Conservation (phyloP, 1,140 invertebrate species). For the Sycobia sp. region DNA sequence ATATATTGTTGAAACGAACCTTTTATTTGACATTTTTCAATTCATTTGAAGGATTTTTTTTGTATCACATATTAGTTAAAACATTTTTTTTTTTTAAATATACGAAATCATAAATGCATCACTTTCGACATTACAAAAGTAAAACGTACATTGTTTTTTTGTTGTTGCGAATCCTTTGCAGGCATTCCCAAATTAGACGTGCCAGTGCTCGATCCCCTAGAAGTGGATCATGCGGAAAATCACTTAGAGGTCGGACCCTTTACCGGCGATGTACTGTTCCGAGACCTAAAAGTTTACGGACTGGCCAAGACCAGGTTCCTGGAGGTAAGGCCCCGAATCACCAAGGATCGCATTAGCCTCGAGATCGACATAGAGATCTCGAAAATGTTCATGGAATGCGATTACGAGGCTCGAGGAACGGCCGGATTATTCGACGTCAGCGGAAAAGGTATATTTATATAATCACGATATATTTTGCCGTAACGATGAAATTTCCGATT, state of each 20-base stretch:
- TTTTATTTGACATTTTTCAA: too few species aligned
- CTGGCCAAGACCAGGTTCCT: slow-evolving; percentile 57
- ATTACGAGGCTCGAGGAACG: slow-evolving; percentile 62
- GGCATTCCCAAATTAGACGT: slow-evolving; percentile 61
- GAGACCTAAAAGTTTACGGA: slow-evolving; percentile 59
- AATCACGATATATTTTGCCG: not conserved
- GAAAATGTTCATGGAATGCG: slow-evolving; percentile 55
- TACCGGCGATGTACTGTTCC: slow-evolving; percentile 54
- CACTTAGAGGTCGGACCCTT: slow-evolving; percentile 61
- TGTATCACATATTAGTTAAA: too few species aligned
- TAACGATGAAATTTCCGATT: too few species aligned
- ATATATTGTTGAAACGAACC: too few species aligned
- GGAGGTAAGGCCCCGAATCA: slow-evolving; percentile 61
- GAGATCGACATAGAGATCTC: slow-evolving; percentile 64
- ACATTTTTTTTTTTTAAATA: too few species aligned
- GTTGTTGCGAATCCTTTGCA: too few species aligned
- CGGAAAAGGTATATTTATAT: slow-evolving; percentile 55
- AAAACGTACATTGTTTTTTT: too few species aligned
- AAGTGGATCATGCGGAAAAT: slow-evolving; percentile 52
- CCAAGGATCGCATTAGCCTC: slow-evolving; percentile 60
- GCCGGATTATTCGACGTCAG: slow-evolving; percentile 60
- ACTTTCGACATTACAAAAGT: too few species aligned
- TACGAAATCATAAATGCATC: too few species aligned
- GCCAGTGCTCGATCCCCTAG: slow-evolving; percentile 61
- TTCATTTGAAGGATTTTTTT: too few species aligned